Evolutionary conservation across 2,888 invertebrate genomes (phyloP).

Genomic region (Nomada hirtipes): DNA sequence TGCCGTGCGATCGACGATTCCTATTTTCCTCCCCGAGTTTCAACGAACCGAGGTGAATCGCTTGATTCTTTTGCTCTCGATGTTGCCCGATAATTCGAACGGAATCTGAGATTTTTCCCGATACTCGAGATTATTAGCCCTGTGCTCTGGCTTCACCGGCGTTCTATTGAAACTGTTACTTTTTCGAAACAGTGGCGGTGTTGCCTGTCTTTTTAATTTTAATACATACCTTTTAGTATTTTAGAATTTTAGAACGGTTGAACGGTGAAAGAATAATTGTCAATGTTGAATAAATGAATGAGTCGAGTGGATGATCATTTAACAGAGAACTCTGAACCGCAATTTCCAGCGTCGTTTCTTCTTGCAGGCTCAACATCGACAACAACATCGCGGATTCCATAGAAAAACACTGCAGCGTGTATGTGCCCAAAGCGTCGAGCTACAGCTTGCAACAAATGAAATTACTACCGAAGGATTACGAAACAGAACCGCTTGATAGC

Average conservation of each 20-base stretch:
- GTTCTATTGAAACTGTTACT: too few relatives aligned
- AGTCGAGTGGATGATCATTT: too few relatives aligned
- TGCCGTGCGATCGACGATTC: background rate
- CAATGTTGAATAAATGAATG: too few relatives aligned
- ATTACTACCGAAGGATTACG: constrained; percentile 82
- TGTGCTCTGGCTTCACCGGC: background rate
- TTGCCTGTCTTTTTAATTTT: too few relatives aligned
- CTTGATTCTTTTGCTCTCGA: background rate
- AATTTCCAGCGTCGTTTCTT: background rate
- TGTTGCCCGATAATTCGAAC: constrained; percentile 6
- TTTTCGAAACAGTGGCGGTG: too few relatives aligned
- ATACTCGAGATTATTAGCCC: background rate
- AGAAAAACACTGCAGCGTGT: constrained; percentile 84
- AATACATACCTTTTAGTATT: too few relatives aligned
- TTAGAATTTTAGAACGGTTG: too few relatives aligned
- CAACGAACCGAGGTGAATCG: constrained; percentile 15
- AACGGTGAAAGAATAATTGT: too few relatives aligned
- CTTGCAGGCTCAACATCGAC: constrained; percentile 83
- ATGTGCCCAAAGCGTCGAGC: constrained; percentile 80
- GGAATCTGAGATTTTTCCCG: background rate
- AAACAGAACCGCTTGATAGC: constrained; percentile 82
- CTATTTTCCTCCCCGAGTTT: background rate
- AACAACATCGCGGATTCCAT: constrained; percentile 82
- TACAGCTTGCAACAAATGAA: constrained; percentile 82
- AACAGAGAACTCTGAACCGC: background rate